Evolutionary conservation across 2,888 invertebrate species (phyloP).

Genomic region (Tribolium freemani): DNA sequence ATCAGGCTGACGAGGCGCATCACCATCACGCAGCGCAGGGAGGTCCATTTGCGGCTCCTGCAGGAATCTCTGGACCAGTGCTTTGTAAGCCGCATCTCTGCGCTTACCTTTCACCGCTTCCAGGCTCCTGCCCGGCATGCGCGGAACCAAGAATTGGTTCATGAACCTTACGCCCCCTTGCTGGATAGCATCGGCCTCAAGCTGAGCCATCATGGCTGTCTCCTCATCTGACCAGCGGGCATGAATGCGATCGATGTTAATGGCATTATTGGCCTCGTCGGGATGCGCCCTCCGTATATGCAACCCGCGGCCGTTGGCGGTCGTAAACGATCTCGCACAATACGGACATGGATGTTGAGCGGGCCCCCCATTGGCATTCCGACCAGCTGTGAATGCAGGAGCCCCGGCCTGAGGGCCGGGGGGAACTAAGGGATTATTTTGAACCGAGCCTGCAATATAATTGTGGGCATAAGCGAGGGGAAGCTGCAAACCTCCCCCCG

Average conservation of each 20-base stretch:
- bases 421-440: too few species aligned
- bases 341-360: too few species aligned
- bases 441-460: too few species aligned
- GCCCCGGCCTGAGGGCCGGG: background rate
- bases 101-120: conserved; percentile 4
- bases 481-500: too few species aligned
- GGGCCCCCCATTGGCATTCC: too few species aligned
- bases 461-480: too few species aligned
- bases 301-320: too few species aligned
- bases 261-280: background rate
- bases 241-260: background rate
- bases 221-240: background rate
- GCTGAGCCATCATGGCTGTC: background rate
- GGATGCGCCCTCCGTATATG: background rate
- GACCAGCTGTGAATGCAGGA: too few species aligned
- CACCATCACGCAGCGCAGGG: too few species aligned
- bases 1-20: too few species aligned
- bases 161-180: background rate
- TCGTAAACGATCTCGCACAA: too few species aligned
- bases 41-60: too few species aligned
- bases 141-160: background rate
- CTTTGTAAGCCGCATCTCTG: background rate
- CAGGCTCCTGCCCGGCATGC: background rate
- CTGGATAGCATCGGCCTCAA: background rate
- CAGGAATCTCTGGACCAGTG: background rate